A percentile compares a stretch with the other conserved stretches of the same genome.
Evolutionary conservation across 2,888 invertebrate genomes (phyloP).

Genomic region (Auanema sp.): DNA sequence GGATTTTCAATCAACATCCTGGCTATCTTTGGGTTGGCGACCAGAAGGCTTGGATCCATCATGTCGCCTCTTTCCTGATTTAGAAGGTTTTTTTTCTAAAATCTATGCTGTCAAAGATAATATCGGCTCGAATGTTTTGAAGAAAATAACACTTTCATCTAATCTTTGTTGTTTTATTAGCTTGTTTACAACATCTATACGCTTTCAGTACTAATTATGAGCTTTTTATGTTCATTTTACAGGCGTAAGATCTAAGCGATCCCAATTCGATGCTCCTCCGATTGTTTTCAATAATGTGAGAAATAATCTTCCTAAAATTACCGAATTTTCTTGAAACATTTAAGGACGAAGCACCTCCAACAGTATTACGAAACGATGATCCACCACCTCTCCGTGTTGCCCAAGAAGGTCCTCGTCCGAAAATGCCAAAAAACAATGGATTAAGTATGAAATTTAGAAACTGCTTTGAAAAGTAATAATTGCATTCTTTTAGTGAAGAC

Average conservation of each 20-base stretch:
- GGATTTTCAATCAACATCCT: constrained; percentile 53
- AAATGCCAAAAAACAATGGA: constrained; percentile 51
- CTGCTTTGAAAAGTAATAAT: background rate
- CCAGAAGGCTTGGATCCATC: constrained; percentile 52
- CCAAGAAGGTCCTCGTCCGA: constrained; percentile 35
- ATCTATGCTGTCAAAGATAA: no score
- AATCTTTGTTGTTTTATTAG: no score
- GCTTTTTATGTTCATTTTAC: no score
- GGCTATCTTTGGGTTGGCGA: constrained; percentile 58
- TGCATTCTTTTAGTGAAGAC: constrained; percentile 38
- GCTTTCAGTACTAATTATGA: no score
- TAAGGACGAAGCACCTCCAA: constrained; percentile 15
- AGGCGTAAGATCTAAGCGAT: no score
- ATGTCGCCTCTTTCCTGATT: constrained; percentile 61
- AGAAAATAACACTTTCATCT: no score
- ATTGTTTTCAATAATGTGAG: no score
- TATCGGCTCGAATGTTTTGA: no score
- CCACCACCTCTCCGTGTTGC: constrained; percentile 29
- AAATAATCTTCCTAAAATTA: background rate
- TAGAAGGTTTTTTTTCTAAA: constrained; percentile 37
- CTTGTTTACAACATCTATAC: no score
- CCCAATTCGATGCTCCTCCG: no score
- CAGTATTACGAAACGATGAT: constrained; percentile 23
- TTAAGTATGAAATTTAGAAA: constrained; percentile 28
- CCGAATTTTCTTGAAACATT: background rate